Conservation (phyloP, 2,113 vertebrate genomes). For the Nothocercus julius region DNA sequence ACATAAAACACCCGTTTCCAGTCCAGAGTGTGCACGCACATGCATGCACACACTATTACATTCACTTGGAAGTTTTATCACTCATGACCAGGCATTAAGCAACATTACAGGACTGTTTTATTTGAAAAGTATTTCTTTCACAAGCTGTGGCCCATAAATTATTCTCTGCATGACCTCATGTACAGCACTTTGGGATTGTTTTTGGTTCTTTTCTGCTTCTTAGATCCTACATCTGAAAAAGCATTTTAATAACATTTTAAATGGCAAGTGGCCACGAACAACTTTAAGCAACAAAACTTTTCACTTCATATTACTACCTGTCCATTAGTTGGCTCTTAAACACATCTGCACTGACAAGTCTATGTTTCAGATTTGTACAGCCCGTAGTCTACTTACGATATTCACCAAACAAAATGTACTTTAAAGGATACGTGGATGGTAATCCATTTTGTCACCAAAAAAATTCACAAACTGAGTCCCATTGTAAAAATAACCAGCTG, state of each 20-base stretch:
- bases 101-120: not conserved
- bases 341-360: not conserved
- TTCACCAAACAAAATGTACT: conserved; percentile 43
- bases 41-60: not conserved
- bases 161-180: not conserved
- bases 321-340: not conserved
- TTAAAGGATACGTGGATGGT: conserved; percentile 94
- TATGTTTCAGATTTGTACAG: not conserved
- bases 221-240: not conserved
- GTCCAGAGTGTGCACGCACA: not conserved
- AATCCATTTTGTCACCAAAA: conserved; percentile 90
- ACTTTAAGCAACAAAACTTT: not conserved
- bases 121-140: not conserved
- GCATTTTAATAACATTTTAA: not conserved
- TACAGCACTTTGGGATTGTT: not conserved
- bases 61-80: not conserved
- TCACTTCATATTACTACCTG: not conserved
- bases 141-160: not conserved
- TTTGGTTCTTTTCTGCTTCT: not conserved
- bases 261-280: not conserved
- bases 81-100: not conserved
- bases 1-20: not conserved
- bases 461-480: conserved; percentile 92
- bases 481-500: conserved; percentile 93
- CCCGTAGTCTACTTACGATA: not conserved